Base-by-base conservation (phyloP, 2,797 vertebrate species). In the Discoglossus pictus region DNA sequence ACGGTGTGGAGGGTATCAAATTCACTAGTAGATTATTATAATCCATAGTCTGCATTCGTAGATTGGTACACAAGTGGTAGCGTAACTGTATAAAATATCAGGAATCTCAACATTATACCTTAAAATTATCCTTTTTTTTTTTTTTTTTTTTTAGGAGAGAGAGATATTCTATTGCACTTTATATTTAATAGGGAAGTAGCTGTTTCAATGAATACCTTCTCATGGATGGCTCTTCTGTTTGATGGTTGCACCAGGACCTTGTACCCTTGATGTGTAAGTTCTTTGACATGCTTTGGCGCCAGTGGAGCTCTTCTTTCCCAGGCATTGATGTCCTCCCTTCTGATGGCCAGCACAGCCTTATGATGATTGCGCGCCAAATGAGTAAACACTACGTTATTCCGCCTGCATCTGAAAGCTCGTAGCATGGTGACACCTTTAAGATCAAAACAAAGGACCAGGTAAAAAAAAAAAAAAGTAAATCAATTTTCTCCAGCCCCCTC, bases 221-320 rank as follows among this genome's bases (percentile, higher is more conserved):
- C 95, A 0, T 97, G 94, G 75, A 99, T 94, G 58, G 97, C 94
- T 75, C 97, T 89, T 52, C 94, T 87, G 76, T 99, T 98, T 34
- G 96, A 99, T 0, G 95, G 96, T 47, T 99, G 97, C 7, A 99
- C 92, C 67, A 99, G 79, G 64, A 99, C 96, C 76, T 93, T 97
- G 78, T 97, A 90, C 0, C 95, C 96, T 18, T 92, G 87, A n/a
- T 89, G 84, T 21, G 94, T 94, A 67, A 99, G 82, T 53, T 94
- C 92, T 58, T 87, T 93, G 59, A 99, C 79, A 11, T 99, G 97
- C 7, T 86, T 92, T 0, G 97, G 97, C 2, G 97, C 95, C 17
- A 99, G 85, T 0, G 97, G 97, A 0, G 95, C 97, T 73, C 97
- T 89, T 54, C 97, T 86, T 80, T 99, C 97, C 97, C 97, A 99